These are phyloP conservation scores for Anthonomus grandis DNA, from an alignment of 1,140 invertebrate genomes.

Conservation along the genomic window DNA sequence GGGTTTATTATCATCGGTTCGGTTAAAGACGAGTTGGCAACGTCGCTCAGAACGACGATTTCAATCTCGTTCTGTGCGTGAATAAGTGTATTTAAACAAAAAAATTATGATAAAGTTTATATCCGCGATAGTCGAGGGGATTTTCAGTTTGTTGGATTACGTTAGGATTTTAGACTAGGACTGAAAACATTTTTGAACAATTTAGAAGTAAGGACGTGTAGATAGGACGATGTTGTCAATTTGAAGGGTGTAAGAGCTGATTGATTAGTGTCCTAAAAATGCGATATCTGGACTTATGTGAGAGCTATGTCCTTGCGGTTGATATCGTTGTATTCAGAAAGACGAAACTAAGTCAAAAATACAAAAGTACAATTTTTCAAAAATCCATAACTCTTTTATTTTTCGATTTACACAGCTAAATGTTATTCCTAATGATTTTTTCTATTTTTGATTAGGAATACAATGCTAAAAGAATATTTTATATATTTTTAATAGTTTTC, in stretches of 20 bases:
- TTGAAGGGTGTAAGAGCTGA: background rate
- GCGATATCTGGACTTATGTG: background rate
- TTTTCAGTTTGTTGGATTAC: too few relatives aligned
- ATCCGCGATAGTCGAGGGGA: background rate
- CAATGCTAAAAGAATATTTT: too few relatives aligned
- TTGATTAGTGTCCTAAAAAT: background rate
- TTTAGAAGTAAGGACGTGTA: background rate
- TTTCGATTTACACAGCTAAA: too few relatives aligned
- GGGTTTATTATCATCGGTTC: slow-evolving; percentile 3
- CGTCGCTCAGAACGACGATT: background rate
- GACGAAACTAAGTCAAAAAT: too few relatives aligned
- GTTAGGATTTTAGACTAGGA: too few relatives aligned
- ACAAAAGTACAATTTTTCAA: too few relatives aligned
- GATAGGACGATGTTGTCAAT: background rate
- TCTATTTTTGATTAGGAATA: too few relatives aligned
- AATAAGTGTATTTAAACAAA: background rate
- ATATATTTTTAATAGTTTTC: too few relatives aligned
- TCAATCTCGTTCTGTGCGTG: background rate
- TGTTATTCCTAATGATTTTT: too few relatives aligned
- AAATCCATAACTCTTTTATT: too few relatives aligned
- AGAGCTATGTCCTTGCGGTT: background rate
- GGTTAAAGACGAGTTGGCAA: slow-evolving; percentile 2
- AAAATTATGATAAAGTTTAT: background rate
- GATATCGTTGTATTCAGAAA: too few relatives aligned
- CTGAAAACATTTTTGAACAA: too few relatives aligned